Percentiles rank a stretch among this genome's conserved stretches.
Evolutionary conservation across 2,113 vertebrate genomes (phyloP).

Genomic region (Oncorhynchus tshawytscha): DNA sequence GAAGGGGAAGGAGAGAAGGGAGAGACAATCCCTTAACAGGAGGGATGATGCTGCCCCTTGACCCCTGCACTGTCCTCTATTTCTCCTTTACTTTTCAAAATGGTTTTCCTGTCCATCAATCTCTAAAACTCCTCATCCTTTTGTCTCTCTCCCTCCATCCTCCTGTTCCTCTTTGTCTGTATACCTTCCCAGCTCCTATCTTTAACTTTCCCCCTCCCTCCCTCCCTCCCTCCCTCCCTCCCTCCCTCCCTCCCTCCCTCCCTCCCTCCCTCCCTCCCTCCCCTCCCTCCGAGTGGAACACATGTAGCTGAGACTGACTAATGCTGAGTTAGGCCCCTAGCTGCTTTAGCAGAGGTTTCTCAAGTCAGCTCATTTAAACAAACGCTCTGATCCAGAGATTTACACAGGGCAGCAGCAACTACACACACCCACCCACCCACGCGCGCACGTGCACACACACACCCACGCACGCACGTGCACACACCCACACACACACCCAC

Average conservation of each 20-base stretch:
- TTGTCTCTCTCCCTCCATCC: neutral
- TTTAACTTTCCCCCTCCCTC: neutral
- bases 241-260: constrained; percentile 15
- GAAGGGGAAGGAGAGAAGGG: neutral
- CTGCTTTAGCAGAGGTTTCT: constrained; percentile 53
- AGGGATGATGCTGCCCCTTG: neutral
- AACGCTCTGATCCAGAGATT: constrained; percentile 21
- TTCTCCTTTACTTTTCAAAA: constrained; percentile 4
- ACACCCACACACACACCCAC: neutral
- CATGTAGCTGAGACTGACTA: constrained; percentile 53
- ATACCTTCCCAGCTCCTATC: neutral
- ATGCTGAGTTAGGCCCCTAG: constrained; percentile 61
- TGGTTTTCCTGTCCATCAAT: constrained; percentile 16
- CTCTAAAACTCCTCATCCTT: neutral
- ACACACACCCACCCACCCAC: neutral
- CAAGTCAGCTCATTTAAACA: constrained; percentile 59
- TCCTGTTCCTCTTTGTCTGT: neutral
- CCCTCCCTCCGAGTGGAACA: constrained; percentile 50
- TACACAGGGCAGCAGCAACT: neutral
- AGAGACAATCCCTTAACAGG: constrained; percentile 17
- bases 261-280: constrained; percentile 9
- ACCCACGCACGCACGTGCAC: neutral
- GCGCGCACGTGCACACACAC: neutral
- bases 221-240: neutral
- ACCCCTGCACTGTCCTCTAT: constrained; percentile 10